phyloP scores from a whole-genome alignment of 53 echinoderm and acorn worm genomes.

The Apostichopus leukothele region DNA sequence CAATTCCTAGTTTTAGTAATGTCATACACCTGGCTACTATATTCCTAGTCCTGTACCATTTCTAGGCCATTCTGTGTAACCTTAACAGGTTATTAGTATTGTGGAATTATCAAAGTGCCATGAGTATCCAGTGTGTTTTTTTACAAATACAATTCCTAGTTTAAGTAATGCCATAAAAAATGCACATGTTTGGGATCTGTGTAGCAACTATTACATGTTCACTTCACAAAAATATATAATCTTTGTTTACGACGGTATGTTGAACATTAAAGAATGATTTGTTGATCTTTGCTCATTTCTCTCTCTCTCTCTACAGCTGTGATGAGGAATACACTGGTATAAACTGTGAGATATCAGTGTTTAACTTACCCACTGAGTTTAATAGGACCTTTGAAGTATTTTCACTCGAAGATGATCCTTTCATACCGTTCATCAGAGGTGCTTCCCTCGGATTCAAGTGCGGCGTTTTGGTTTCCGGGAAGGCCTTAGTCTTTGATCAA shows the following conservation, averaged over 20 bases:
- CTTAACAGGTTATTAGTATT: too few species aligned
- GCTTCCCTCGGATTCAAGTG: constrained; percentile 72
- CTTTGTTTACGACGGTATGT: not conserved
- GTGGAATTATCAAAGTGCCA: too few species aligned
- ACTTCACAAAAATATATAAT: not conserved
- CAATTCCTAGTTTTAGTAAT: too few species aligned
- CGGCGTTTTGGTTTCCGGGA: constrained; percentile 77
- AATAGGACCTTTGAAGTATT: constrained; percentile 68
- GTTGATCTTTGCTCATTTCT: not conserved
- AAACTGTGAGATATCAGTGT: constrained; percentile 54
- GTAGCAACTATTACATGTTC: not conserved
- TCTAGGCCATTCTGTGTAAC: too few species aligned
- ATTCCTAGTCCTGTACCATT: too few species aligned
- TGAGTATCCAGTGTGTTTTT: too few species aligned
- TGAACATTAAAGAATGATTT: too few species aligned
- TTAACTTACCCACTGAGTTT: constrained; percentile 49
- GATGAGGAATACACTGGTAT: constrained; percentile 63
- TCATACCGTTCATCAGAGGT: constrained; percentile 60
- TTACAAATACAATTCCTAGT: too few species aligned
- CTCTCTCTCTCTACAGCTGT: constrained; percentile 53
- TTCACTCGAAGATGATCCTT: constrained; percentile 35
- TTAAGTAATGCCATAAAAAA: too few species aligned
- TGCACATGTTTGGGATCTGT: not conserved
- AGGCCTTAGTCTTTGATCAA: constrained; percentile 80
- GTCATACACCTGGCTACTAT: too few species aligned